Percentiles rank a stretch among this genome's conserved stretches.
Conservation (phyloP, 2,888 invertebrate genomes). For the Sinopyrophorus schimmeli region DNA sequence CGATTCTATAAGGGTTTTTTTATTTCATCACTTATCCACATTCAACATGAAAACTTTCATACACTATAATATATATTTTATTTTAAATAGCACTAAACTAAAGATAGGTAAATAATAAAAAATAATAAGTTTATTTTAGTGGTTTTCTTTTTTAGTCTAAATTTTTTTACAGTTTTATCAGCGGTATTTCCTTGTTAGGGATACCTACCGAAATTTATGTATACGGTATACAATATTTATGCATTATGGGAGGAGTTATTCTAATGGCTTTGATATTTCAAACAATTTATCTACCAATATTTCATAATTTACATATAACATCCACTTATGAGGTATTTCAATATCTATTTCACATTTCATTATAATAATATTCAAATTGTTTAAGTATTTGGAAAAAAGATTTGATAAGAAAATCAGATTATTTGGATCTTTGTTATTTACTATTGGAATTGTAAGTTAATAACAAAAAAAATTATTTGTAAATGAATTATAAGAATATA, state of each 20-base stretch:
- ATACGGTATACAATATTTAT: conserved; percentile 77
- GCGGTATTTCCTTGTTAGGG: conserved; percentile 77
- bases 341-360: no score
- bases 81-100: no score
- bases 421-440: conserved; percentile 71
- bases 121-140: no score
- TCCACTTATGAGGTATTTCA: conserved; percentile 80
- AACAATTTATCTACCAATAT: conserved; percentile 71
- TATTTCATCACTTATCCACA: no score
- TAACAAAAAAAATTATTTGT: not conserved
- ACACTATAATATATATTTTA: no score
- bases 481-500: not conserved
- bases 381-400: conserved; percentile 74
- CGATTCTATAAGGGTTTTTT: no score
- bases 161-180: conserved; percentile 64
- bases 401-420: conserved; percentile 71
- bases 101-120: no score
- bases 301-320: conserved; percentile 72
- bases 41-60: no score
- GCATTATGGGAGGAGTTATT: conserved; percentile 65
- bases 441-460: conserved; percentile 67
- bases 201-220: conserved; percentile 81
- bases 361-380: no score
- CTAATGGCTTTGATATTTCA: conserved; percentile 70
- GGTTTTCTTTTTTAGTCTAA: no score